Evolutionary conservation across 2,113 vertebrate species (phyloP), one percentile per base, ranked within the genome.

Genomic region (Isichthys henryi): DNA sequence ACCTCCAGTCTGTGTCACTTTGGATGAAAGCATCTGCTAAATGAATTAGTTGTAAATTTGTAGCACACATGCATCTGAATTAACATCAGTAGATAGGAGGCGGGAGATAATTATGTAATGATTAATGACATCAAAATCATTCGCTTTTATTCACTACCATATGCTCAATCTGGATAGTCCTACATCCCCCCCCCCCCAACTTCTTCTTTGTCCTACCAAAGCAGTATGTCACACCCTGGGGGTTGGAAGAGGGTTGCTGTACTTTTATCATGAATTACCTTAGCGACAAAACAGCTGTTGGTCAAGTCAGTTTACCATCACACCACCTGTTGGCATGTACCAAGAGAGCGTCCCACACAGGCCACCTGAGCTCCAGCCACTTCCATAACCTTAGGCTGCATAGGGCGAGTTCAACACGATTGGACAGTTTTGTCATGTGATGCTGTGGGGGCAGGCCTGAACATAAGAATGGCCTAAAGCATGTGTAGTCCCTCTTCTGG

Each of bases 141-240:
- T 88, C 11, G 52, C 53, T 88, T 88, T 88, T 62, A 88, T 88
- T 62, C 31, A 45, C 87, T 19, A 62, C 87, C 87, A 88, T 88
- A 66, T 88, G 87, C 56, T 88, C 87, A 23, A 66, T 23, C 49
- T 43, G 17, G 35, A n/a, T 43, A n/a, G 52, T 88, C 39, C 8
- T 23, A n/a, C 53, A 43, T 3, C 6, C 43, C 17, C 27, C 17
- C 49, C n/a, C 8, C 49, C 23, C 17, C 10, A 21, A 13, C 11
- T 46, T 1, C 39, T 19, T n/a, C 43, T 84, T 45, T 43, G 35
- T 46, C 45, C 39, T 84, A 48, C 45, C 82, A 48, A 48, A 84
- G 39, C 43, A 84, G 82, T 23, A 84, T 48, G 82, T 10, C 13
- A 43, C 8, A 46, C 82, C 82, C 39, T 84, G 45, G 7, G 45